Evolutionary conservation across 1,140 invertebrate species (phyloP), one percentile per base, ranked within the genome.

Genomic region (Bicyclus anynana): DNA sequence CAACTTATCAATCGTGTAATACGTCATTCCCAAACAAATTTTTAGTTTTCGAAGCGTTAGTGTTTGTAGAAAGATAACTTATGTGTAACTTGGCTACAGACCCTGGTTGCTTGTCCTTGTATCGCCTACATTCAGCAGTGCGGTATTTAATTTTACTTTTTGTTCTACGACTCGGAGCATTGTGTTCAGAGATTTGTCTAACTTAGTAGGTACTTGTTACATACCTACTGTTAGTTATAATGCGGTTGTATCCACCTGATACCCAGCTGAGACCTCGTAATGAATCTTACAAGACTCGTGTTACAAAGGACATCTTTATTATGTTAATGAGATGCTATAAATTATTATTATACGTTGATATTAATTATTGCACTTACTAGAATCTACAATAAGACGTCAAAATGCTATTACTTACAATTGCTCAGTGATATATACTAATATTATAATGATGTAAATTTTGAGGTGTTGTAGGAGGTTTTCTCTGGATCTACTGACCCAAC

Each of bases 201-300:
- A 23, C 23, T 33, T 3, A 33, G 29, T 33, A 40, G 37, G 5
- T 40, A 17, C 5, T 40, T 40, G 3, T 40, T 38, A 2, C 2
- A 38, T 38, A 35, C 2, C 16, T 40, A 16, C 2, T 2, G 2
- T n/a, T 40, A 42, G 16, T 18, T 44, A 44, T 44, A 16, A 4
- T 44, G 40, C 18, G 40, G 40, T 44, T 44, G 7, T 44, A 12
- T 44, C 17, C 17, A 44, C 18, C 10, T 44, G 53, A 54, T 54
- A 54, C 37, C 27, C 40, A 16, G 20, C 40, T 33, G 13, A 53
- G 40, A 29, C 52, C 40, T 53, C 17, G 53, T 54, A 54, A 54
- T 54, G 26, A 47, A 47, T 44, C 40, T 44, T 44, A 10, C 17
- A 44, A 29, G 27, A 35, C 12, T 54, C 44, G 6, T 21, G 13